phyloP scores from a whole-genome alignment of 2,888 invertebrate genomes.

The Dinocampus coccinellae region DNA sequence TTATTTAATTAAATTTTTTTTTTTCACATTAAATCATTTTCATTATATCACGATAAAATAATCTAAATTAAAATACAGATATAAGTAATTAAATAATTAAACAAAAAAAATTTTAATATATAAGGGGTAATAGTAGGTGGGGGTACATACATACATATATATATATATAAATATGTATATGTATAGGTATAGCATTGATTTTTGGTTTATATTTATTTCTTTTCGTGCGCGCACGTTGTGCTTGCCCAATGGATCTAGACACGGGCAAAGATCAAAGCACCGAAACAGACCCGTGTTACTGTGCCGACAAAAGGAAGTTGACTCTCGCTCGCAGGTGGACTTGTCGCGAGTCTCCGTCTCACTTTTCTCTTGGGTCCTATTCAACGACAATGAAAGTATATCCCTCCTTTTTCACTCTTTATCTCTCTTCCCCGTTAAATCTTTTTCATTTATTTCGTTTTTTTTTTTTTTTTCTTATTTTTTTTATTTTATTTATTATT shows the following conservation, averaged over 20 bases:
- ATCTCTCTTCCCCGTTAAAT: constrained; percentile 18
- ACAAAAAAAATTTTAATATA: constrained; percentile 31
- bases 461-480: neutral
- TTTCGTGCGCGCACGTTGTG: constrained; percentile 2
- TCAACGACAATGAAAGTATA: constrained; percentile 36
- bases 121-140: neutral
- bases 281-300: constrained; percentile 43
- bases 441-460: neutral
- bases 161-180: too few species aligned
- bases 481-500: neutral
- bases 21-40: too few species aligned
- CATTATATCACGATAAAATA: too few species aligned
- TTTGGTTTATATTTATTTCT: constrained; percentile 4
- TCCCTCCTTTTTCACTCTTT: neutral
- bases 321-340: constrained; percentile 50
- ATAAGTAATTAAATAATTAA: too few species aligned
- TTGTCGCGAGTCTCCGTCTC: constrained; percentile 46
- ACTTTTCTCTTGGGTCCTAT: constrained; percentile 35
- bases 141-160: too few species aligned
- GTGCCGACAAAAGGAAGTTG: constrained; percentile 54
- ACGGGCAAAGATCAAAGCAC: constrained; percentile 51
- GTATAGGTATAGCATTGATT: neutral
- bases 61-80: too few species aligned
- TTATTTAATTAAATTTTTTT: too few species aligned
- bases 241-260: constrained; percentile 41